A percentile compares a stretch with the other conserved stretches of the same genome.
Evolutionary conservation across 2,888 invertebrate species (phyloP).

Genomic region (Dynastes hyllus): DNA sequence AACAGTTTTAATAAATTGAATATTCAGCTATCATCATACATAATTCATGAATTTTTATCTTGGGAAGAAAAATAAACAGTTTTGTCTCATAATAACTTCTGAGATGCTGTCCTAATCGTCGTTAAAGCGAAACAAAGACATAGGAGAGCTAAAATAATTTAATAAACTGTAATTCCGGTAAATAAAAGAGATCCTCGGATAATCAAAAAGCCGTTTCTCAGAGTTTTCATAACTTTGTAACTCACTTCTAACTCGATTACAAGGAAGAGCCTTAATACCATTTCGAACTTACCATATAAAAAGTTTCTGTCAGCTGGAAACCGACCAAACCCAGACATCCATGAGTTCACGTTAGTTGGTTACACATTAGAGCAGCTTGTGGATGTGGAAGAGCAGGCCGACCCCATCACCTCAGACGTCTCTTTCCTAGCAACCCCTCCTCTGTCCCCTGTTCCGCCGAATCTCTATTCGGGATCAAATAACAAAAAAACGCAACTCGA

Average conservation of each 20-base stretch:
- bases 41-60: too few species aligned
- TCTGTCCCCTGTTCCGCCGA: slow-evolving; percentile 19
- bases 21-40: too few species aligned
- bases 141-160: slow-evolving; percentile 21
- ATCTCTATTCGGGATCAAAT: slow-evolving; percentile 46
- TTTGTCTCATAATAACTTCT: not conserved
- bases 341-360: slow-evolving; percentile 35
- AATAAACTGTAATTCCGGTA: slow-evolving; percentile 28
- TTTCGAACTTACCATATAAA: slow-evolving; percentile 46
- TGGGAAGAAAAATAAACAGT: too few species aligned
- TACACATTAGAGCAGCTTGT: slow-evolving; percentile 27
- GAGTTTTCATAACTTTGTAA: slow-evolving; percentile 50
- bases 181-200: slow-evolving; percentile 38
- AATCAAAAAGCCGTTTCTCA: slow-evolving; percentile 48
- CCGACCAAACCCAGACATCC: slow-evolving; percentile 24
- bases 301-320: slow-evolving; percentile 42
- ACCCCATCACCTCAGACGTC: slow-evolving; percentile 16
- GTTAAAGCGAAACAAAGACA: not conserved
- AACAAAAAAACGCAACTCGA: slow-evolving; percentile 47
- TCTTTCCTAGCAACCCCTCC: slow-evolving; percentile 21
- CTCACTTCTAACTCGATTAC: slow-evolving; percentile 49
- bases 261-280: slow-evolving; percentile 45
- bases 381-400: slow-evolving; percentile 32
- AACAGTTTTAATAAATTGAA: slow-evolving; percentile 1
- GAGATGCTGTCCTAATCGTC: not conserved